Conservation (phyloP, 2,797 vertebrate species). For the Ceryle rudis region DNA sequence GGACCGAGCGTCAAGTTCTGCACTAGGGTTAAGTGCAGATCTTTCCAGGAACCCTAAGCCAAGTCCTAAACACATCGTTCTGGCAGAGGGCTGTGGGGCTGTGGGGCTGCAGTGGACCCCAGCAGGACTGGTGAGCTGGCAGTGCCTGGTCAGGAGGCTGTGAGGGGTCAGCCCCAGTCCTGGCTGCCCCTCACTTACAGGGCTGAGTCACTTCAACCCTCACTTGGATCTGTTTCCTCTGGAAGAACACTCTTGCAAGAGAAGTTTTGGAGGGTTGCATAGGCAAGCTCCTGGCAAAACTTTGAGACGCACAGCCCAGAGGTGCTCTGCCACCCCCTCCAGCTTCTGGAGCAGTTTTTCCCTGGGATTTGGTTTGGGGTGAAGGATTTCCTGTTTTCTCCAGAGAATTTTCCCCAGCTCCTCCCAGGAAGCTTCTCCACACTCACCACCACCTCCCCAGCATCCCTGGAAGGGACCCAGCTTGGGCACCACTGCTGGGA, state of each 20-base stretch:
- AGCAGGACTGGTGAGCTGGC: neutral
- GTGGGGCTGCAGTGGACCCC: fast-evolving
- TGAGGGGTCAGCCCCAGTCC: neutral
- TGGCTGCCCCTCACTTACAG: fast-evolving
- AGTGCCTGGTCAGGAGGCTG: neutral
- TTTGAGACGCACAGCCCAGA: neutral
- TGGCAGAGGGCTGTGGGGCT: neutral
- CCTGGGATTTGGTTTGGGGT: neutral
- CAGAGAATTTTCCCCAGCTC: neutral
- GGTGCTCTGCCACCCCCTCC: neutral
- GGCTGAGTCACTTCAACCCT: neutral
- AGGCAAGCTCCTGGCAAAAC: neutral
- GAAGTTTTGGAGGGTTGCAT: neutral
- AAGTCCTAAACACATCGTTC: neutral
- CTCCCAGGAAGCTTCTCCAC: neutral
- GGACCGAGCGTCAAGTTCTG: neutral
- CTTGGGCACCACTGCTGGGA: neutral
- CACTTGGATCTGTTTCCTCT: neutral
- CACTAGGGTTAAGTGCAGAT: neutral
- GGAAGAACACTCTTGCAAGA: neutral
- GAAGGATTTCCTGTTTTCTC: neutral
- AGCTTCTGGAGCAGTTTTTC: neutral
- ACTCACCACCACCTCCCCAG: neutral
- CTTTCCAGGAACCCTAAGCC: neutral
- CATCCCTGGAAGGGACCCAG: neutral